A percentile compares a stretch with the other conserved stretches of the same genome.
Evolutionary conservation across 64 coral and sea anemone species (phyloP).

Genomic region (Stylophora pistillata): DNA sequence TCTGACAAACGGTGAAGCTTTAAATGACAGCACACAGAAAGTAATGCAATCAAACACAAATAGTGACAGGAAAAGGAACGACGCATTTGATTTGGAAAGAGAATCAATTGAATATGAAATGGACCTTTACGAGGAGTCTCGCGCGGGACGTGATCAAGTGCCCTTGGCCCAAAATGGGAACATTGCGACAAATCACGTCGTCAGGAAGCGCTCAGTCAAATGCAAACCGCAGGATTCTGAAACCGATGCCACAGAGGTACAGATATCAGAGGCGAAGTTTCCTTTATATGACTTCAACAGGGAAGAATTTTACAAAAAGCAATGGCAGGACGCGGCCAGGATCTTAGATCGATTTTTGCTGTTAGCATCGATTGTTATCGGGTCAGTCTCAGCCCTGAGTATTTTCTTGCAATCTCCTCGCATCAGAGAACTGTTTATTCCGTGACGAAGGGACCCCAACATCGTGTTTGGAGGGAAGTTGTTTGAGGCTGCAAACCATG

Average conservation of each 20-base stretch:
- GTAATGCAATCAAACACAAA: slow-evolving; percentile 68
- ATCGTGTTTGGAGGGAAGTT: not conserved
- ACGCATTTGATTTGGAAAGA: slow-evolving; percentile 71
- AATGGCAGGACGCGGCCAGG: slow-evolving; percentile 90
- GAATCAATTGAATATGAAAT: slow-evolving; percentile 93
- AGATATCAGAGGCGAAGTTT: slow-evolving; percentile 40
- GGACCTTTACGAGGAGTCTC: slow-evolving; percentile 68
- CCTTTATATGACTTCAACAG: slow-evolving; percentile 26
- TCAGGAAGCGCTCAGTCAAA: slow-evolving; percentile 41
- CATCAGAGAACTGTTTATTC: slow-evolving; percentile 83
- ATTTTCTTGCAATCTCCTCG: slow-evolving; percentile 91
- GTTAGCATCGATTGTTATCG: slow-evolving; percentile 75
- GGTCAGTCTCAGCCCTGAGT: slow-evolving; percentile 80
- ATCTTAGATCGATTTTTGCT: slow-evolving; percentile 82
- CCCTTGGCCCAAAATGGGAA: slow-evolving; percentile 75
- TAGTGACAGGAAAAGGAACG: slow-evolving; percentile 72
- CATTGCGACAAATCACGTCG: slow-evolving; percentile 52
- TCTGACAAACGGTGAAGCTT: slow-evolving; percentile 3
- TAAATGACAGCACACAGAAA: slow-evolving; percentile 63
- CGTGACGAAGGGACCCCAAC: slow-evolving; percentile 17
- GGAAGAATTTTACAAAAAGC: slow-evolving; percentile 79
- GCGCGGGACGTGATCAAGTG: slow-evolving; percentile 57
- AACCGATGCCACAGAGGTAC: slow-evolving; percentile 20
- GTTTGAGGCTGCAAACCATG: not conserved
- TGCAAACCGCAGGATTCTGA: slow-evolving; percentile 51